Base-by-base conservation (phyloP, 2,797 vertebrate genomes). In the Tarsius wallacei region DNA sequence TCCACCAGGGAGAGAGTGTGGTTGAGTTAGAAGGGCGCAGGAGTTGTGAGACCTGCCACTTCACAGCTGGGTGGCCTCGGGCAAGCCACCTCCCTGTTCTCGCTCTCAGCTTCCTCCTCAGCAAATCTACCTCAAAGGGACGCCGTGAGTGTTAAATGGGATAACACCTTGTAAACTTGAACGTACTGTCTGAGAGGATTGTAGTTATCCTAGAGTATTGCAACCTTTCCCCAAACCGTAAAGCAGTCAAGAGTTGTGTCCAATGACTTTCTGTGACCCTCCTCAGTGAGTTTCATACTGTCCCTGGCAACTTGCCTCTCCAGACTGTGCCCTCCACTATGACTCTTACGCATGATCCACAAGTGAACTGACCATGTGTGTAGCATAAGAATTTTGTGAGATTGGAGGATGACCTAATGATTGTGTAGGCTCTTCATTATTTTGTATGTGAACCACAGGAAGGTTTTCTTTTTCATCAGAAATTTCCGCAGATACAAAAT, bases 401-500 rank as follows among this genome's bases (percentile, higher is more conserved):
- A 59, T 83, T 94, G 59, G 0, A 85, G 47, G 15, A 57, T 84
- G 89, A 57, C 28, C 33, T 28, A 83, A 19, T 14, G 57, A 31
- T 66, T 74, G 61, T 16, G 80, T 55, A 66, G 77, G 74, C 12
- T 47, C 33, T 81, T 73, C n/a, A 51, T 55, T 36, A 42, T 14
- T 78, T 87, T 91, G n/a, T 63, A 21, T 63, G 70, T 71, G 55
- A 94, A 7, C 17, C 70, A 73, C 42, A 85, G 70, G 61, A 86
- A 87, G 36, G 9, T 84, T 90, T 78, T 11, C 49, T 77, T 93
- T 90, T 86, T 55, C 91, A 74, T 63, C 14, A 81, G 19, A 33
- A 91, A 73, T 95, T 88, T 87, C 42, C 91, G 11, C 33, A 91
- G 47, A 24, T 63, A 26, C 7, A 96, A 53, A 71, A 28, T 2